Evolutionary conservation across 30 jellyfish, hydroid and myxozoan genomes (phyloP).

Genomic region (Phacellophora camtschatica): DNA sequence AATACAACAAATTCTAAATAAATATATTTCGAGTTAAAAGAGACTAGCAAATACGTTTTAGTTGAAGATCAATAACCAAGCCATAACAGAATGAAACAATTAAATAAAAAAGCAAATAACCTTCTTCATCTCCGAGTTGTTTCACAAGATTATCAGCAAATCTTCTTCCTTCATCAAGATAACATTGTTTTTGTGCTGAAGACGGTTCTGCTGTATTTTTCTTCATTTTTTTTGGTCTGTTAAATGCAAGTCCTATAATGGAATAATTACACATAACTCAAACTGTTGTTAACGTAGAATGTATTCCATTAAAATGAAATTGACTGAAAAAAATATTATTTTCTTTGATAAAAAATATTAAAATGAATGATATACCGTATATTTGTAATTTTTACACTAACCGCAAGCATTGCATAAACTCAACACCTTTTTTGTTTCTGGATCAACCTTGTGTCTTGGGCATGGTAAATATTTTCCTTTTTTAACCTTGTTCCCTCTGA

Average conservation of each 20-base stretch:
- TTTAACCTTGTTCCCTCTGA: slow-evolving; percentile 73
- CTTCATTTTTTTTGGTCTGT: slow-evolving; percentile 59
- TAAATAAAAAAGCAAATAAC: no score
- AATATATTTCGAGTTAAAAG: no score
- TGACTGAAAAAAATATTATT: not conserved
- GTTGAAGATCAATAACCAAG: no score
- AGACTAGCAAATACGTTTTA: no score
- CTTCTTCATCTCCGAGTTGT: slow-evolving; percentile 62
- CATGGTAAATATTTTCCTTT: slow-evolving; percentile 75
- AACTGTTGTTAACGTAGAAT: no score
- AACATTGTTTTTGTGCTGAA: slow-evolving; percentile 50
- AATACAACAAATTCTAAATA: not conserved
- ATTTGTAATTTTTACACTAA: not conserved
- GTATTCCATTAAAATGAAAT: no score
- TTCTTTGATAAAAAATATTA: not conserved
- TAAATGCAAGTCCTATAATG: slow-evolving; percentile 87
- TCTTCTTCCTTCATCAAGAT: slow-evolving; percentile 53
- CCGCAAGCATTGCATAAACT: slow-evolving; percentile 98
- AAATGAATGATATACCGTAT: not conserved
- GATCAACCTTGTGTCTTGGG: slow-evolving; percentile 95
- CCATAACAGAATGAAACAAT: no score
- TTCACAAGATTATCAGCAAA: slow-evolving; percentile 62
- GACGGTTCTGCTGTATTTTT: slow-evolving; percentile 9
- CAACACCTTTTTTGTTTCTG: slow-evolving; percentile 80
- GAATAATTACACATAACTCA: no score